phyloP scores from a whole-genome alignment of 2,888 invertebrate species.

The Stenodema calcarata region DNA sequence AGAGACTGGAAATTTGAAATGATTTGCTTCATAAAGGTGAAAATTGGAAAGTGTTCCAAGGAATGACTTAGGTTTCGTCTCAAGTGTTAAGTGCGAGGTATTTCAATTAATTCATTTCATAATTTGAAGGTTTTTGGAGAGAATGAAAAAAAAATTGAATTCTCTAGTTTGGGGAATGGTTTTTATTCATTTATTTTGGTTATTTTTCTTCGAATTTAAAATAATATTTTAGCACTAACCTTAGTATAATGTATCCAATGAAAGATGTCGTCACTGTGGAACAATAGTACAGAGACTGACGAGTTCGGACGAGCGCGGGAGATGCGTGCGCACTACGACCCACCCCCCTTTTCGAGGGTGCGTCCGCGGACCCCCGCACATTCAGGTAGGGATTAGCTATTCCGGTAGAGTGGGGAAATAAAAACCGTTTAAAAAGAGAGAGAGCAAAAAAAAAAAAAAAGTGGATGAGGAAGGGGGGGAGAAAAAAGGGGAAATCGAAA shows the following conservation, averaged over 20 bases:
- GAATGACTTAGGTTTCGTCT: too few relatives aligned
- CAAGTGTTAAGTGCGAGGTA: too few relatives aligned
- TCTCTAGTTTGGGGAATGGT: too few relatives aligned
- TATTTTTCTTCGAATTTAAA: too few relatives aligned
- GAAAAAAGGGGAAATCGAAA: background rate
- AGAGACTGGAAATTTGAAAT: too few relatives aligned
- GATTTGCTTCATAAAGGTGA: too few relatives aligned
- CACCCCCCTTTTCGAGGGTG: conserved; percentile 8
- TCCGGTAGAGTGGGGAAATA: background rate
- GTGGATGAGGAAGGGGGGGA: background rate
- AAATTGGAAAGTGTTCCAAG: too few relatives aligned
- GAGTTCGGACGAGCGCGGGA: conserved; percentile 28
- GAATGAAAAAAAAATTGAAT: too few relatives aligned
- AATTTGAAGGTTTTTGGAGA: too few relatives aligned
- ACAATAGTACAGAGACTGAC: conserved; percentile 30
- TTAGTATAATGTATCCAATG: background rate
- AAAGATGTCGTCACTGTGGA: conserved; percentile 17
- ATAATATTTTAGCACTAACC: background rate
- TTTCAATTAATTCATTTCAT: too few relatives aligned
- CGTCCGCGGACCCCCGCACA: background rate
- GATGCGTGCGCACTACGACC: background rate
- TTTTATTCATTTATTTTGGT: too few relatives aligned
- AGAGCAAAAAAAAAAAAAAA: background rate
- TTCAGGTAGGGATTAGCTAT: background rate
- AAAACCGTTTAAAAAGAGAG: background rate